Conservation (phyloP, 2,888 invertebrate genomes). For the Tortricodes alternella region DNA sequence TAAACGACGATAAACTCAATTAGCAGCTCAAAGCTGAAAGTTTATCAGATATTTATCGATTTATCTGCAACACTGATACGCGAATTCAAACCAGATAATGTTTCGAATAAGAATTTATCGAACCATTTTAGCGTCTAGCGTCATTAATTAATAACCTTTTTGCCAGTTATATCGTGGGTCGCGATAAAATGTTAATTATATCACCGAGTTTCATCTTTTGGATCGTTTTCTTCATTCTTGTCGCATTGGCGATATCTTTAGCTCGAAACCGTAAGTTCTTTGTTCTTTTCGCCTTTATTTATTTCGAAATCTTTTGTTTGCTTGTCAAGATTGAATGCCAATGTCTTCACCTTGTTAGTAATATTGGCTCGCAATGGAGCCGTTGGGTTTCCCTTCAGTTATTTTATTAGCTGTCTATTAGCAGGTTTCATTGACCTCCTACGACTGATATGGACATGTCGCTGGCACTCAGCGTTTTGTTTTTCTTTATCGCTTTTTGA, state of each 20-base stretch:
- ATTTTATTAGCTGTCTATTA: neutral
- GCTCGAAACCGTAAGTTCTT: slow-evolving; percentile 26
- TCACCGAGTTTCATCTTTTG: slow-evolving; percentile 23
- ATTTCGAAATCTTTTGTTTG: too few species aligned
- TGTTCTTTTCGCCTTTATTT: neutral
- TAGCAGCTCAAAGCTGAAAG: neutral
- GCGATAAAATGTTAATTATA: slow-evolving; percentile 1
- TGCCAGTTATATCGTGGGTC: neutral
- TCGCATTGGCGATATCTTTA: slow-evolving; percentile 17
- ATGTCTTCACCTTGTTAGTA: neutral
- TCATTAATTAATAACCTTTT: neutral
- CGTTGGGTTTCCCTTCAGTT: neutral
- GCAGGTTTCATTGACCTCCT: neutral
- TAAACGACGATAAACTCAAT: neutral
- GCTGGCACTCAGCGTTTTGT: neutral
- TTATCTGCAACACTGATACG: neutral
- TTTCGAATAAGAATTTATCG: slow-evolving; percentile 5
- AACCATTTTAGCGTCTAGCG: neutral
- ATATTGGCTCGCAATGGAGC: neutral
- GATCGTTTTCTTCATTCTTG: slow-evolving; percentile 24
- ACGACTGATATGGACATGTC: neutral
- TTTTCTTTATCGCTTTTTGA: neutral
- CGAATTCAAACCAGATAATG: neutral
- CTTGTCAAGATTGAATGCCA: too few species aligned
- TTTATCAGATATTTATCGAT: slow-evolving; percentile 2